Base-by-base conservation (phyloP, 92 coral and sea anemone genomes). In the Muricea muricata region DNA sequence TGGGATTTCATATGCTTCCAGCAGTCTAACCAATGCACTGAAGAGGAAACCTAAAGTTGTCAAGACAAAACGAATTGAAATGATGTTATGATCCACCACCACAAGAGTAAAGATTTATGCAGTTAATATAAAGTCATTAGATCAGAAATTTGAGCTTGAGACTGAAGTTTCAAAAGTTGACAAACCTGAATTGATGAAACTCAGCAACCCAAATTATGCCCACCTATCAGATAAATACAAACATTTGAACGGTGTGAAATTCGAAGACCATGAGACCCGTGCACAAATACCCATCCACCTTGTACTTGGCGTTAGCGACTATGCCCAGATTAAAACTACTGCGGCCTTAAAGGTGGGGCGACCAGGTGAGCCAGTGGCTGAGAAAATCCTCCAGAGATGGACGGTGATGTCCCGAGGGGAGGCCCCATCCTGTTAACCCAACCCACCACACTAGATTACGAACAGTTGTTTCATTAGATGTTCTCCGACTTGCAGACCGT, bases 391-490 rank as follows among this genome's bases (percentile, higher is more conserved):
- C 13, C 90, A 80, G 17, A 82, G 68, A 21, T 79, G 87, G 61
- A 87, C 90, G 3, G 41, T 86, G 37, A 79, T 86, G 90, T 79
- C 85, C 18, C 80, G n/a, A n/a, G n/a, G 15, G 90, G 89, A 73
- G 73, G 84, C 37, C 87, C 68, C 46, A 75, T 82, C 88, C 74
- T 81, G 69, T 52, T 89, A 48, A 70, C 89, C n/a, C 90, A 81
- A 25, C 77, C 87, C 48, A 60, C 91, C 52, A 86, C 79, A 32
- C 58, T 31, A 12, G 86, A 86, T 23, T 86, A 89, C 18, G 89
- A 91, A 65, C 88, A 89, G 88, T 87, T 88, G 12, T 85, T 41
- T 24, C 86, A 30, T 68, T 91, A 74, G 93, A 91, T 63, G 85
- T 91, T 37, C 91, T 87, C 0, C 85, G 87, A 14, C 87, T 91